phyloP scores from a whole-genome alignment of 23 tunicate species.

The Phallusia fumigata region DNA sequence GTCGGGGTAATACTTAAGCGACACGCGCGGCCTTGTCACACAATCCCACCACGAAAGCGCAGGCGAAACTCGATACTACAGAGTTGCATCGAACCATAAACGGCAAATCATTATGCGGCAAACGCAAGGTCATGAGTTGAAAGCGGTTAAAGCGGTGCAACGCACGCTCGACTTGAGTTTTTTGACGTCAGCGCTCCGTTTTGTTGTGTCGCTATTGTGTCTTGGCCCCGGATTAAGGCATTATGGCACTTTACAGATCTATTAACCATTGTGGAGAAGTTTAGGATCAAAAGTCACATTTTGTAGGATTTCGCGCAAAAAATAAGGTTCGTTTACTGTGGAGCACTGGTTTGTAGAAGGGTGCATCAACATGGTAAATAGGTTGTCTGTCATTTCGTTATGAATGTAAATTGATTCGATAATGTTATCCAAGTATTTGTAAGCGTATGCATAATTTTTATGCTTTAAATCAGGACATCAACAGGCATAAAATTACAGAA shows the following conservation, averaged over 20 bases:
- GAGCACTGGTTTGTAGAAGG: too few species aligned
- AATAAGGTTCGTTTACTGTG: too few species aligned
- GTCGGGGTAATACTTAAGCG: background rate
- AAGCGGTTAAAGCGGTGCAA: background rate
- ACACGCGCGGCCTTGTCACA: background rate
- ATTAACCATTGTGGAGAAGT: too few species aligned
- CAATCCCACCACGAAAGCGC: background rate
- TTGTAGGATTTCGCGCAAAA: too few species aligned
- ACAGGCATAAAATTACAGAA: too few species aligned
- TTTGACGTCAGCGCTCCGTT: background rate
- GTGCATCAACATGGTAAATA: too few species aligned
- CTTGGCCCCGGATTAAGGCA: background rate
- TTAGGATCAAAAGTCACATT: too few species aligned
- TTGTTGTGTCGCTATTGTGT: background rate
- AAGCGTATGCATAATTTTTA: too few species aligned
- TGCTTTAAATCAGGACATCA: too few species aligned
- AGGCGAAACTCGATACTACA: background rate
- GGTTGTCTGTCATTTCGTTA: too few species aligned
- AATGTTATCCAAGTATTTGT: too few species aligned
- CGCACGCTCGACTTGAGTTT: background rate
- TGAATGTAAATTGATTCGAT: too few species aligned
- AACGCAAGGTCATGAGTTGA: background rate
- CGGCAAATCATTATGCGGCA: slow-evolving; percentile 4
- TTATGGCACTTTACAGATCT: background rate
- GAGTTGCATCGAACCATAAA: slow-evolving; percentile 15